A percentile compares a stretch with the other conserved stretches of the same genome.
phyloP scores from a whole-genome alignment of 2,888 invertebrate genomes.

The Dryadula phaetusa region DNA sequence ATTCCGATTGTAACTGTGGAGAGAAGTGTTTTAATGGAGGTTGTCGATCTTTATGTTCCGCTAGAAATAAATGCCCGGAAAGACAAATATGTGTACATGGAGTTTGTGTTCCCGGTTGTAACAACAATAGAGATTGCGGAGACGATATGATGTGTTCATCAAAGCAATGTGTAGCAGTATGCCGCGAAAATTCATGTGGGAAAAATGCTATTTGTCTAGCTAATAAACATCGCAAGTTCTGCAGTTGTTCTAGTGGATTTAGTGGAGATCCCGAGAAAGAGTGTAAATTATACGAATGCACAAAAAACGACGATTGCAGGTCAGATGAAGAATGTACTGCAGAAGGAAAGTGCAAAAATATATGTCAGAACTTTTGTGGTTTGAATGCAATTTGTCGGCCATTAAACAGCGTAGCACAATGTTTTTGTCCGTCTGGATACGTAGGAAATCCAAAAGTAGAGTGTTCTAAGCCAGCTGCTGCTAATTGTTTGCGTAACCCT shows the following conservation, averaged over 20 bases:
- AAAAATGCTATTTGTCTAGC: conserved; percentile 91
- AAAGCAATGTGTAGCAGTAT: conserved; percentile 88
- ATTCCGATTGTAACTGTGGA: conserved; percentile 91
- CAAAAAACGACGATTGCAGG: conserved; percentile 90
- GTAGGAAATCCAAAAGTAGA: conserved; percentile 91
- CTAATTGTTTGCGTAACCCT: conserved; percentile 91
- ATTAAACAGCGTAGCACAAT: conserved; percentile 89
- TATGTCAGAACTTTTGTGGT: conserved; percentile 92
- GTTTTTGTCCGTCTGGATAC: conserved; percentile 92
- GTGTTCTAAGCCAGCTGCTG: conserved; percentile 88
- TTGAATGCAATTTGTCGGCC: conserved; percentile 93
- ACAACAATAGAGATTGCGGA: conserved; percentile 91
- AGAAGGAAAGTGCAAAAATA: conserved; percentile 90
- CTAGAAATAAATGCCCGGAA: conserved; percentile 88
- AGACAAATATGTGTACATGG: conserved; percentile 91
- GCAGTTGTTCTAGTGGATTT: conserved; percentile 94
- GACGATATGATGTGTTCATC: conserved; percentile 89
- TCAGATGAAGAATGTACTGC: conserved; percentile 89
- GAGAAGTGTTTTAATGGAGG: conserved; percentile 90
- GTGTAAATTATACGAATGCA: conserved; percentile 91
- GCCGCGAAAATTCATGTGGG: conserved; percentile 89
- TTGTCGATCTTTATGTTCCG: conserved; percentile 89
- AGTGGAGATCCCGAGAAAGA: conserved; percentile 91
- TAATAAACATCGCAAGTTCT: conserved; percentile 92
- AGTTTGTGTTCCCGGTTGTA: conserved; percentile 91